These are phyloP conservation scores for Trichomycterus rosablanca DNA, from an alignment of 2,113 vertebrate genomes.

Conservation along the genomic window DNA sequence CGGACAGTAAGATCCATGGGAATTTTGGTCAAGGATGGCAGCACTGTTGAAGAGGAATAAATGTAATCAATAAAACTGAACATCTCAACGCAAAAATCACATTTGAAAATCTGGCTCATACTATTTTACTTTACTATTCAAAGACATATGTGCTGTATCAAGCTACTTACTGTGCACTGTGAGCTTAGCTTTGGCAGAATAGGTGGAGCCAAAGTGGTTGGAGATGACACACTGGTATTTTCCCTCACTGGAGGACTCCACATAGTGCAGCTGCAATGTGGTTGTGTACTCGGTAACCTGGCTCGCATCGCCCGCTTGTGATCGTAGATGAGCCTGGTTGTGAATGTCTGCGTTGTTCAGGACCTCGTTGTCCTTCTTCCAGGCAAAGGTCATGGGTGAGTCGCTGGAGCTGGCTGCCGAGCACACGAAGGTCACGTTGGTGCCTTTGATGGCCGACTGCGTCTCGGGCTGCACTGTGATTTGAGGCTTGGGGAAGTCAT, in stretches of 20 bases:
- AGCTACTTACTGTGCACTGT: conserved; percentile 88
- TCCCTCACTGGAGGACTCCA: conserved; percentile 87
- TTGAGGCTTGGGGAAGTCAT: conserved; percentile 96
- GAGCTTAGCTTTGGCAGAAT: conserved; percentile 91
- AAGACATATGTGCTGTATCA: too few species aligned
- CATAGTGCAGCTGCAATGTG: conserved; percentile 78
- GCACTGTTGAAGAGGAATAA: conserved; percentile 72
- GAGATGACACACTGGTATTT: conserved; percentile 98
- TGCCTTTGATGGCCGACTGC: conserved; percentile 84
- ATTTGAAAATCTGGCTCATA: too few species aligned
- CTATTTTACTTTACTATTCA: too few species aligned
- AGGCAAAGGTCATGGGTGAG: conserved; percentile 94
- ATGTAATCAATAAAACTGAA: too few species aligned
- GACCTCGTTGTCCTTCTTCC: conserved; percentile 95
- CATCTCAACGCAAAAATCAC: too few species aligned
- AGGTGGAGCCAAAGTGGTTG: conserved; percentile 95
- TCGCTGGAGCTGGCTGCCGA: conserved; percentile 95
- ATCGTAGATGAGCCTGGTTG: conserved; percentile 86
- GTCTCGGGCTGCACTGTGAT: conserved; percentile 96
- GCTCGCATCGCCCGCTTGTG: conserved; percentile 74
- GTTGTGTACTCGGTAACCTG: conserved; percentile 91
- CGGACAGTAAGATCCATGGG: conserved; percentile 92
- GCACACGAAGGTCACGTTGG: conserved; percentile 90
- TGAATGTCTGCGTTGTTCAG: conserved; percentile 85
- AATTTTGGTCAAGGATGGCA: conserved; percentile 90